Evolutionary conservation across 2,797 vertebrate species (phyloP), one percentile per base, ranked within the genome.

Genomic region (Takifugu ocellatus): DNA sequence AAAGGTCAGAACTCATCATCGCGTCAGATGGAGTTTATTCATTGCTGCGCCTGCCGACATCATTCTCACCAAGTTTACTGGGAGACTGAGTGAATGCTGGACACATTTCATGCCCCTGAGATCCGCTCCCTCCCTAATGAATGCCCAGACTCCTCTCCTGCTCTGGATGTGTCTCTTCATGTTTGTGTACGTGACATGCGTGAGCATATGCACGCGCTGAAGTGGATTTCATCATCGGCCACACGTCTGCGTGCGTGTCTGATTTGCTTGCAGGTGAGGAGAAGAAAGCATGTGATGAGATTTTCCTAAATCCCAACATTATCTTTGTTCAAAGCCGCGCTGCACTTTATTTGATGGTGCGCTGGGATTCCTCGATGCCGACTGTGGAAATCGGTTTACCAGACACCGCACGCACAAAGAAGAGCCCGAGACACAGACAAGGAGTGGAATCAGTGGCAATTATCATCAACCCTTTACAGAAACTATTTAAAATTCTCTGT

Each of bases 1-100:
- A 86, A 87, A 89, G 85, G 86, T 88, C 86, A 83, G 72, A 56
- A 62, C 80, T 79, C 82, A 73, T 83, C 82, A 78, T 59, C 63
- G 47, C 70, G 79, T 85, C 84, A 86, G 68, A 78, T 68, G 51
- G 66, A 82, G 74, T 88, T 87, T 84, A 80, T 77, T 87, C 79
- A 81, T 72, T 43, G 55, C 53, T 5, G 49, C 27, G 59, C 43
- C 63, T 62, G 27, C 72, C 69, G n/a, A 24, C 66, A 64, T 81
- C 78, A 70, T 72, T 78, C 77, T 81, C 75, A 70, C 69, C 61
- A 33, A 59, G 66, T 65, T 27, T 10, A 33, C 63, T 82, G 85
- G 81, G 76, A 78, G 59, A 72, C 43, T 56, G 59, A 67, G 39
- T 78, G 63, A 78, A 63, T 59, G 78, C 76, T 24, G 47, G 25